Conservation (phyloP, 2,888 invertebrate species). For the Dinocampus coccinellae region DNA sequence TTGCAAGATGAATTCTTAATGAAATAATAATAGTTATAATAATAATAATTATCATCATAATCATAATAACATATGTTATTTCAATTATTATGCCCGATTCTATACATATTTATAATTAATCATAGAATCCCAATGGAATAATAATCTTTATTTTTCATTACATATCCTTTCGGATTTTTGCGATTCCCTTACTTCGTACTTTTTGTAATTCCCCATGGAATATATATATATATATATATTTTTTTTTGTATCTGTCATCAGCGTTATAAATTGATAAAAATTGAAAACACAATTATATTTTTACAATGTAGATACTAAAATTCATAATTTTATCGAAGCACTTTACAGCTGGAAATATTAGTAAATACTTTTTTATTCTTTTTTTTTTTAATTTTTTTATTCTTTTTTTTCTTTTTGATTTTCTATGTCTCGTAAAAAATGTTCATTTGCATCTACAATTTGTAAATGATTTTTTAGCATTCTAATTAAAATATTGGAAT, state of each 20-base stretch:
- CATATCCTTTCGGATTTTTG: no score
- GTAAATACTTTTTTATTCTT: slow-evolving; percentile 1
- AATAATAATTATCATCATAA: slow-evolving; percentile 16
- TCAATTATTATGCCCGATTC: slow-evolving; percentile 36
- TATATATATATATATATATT: no score
- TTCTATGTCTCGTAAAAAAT: slow-evolving; percentile 34
- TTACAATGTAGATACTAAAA: slow-evolving; percentile 24
- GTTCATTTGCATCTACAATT: slow-evolving; percentile 37
- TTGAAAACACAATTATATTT: slow-evolving; percentile 28
- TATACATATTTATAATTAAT: slow-evolving; percentile 12
- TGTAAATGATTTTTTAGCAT: slow-evolving; percentile 35
- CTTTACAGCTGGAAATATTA: slow-evolving; percentile 35
- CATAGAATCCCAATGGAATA: slow-evolving; percentile 15
- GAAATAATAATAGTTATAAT: neutral
- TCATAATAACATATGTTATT: slow-evolving; percentile 27
- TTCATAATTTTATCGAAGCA: slow-evolving; percentile 34
- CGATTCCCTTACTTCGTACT: no score
- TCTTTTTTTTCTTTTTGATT: slow-evolving; percentile 8
- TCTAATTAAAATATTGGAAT: slow-evolving; percentile 53
- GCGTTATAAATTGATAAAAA: slow-evolving; percentile 2
- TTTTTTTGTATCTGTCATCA: neutral
- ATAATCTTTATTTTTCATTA: no score
- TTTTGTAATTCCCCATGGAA: no score
- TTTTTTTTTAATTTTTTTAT: neutral
- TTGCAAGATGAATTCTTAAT: slow-evolving; percentile 20